phyloP scores from a whole-genome alignment of 2,888 invertebrate genomes.

The Meliscaeva auricollis region DNA sequence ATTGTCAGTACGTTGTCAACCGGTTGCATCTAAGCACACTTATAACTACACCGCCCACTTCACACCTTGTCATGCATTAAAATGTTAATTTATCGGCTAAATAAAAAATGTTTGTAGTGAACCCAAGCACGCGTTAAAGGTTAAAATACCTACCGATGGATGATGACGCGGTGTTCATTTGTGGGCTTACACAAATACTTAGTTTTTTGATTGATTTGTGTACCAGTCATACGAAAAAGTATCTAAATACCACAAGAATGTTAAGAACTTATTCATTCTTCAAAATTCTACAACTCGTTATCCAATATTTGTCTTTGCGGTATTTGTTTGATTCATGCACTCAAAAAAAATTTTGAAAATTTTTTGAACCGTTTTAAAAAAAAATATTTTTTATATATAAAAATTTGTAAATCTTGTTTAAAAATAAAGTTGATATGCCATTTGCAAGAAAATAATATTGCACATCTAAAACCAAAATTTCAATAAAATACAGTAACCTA shows the following conservation, averaged over 20 bases:
- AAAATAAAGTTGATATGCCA: too few relatives aligned
- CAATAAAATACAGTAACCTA: too few relatives aligned
- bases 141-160: conserved; percentile 22
- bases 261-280: conserved; percentile 32
- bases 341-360: neutral
- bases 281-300: conserved; percentile 14
- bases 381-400: too few relatives aligned
- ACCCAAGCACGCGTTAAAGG: conserved; percentile 80
- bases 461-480: too few relatives aligned
- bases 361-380: too few relatives aligned
- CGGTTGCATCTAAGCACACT: conserved; percentile 35
- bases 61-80: conserved; percentile 61
- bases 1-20: conserved; percentile 3
- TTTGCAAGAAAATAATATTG: too few relatives aligned
- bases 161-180: conserved; percentile 15
- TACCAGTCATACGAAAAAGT: conserved; percentile 82
- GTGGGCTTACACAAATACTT: conserved; percentile 70
- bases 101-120: conserved; percentile 77
- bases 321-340: neutral
- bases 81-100: conserved; percentile 69
- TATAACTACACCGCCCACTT: conserved; percentile 39
- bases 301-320: neutral
- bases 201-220: conserved; percentile 78
- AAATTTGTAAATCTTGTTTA: too few relatives aligned
- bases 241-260: conserved; percentile 78